Base-by-base conservation (phyloP, 2,888 invertebrate species). In the Lamproptera curius region DNA sequence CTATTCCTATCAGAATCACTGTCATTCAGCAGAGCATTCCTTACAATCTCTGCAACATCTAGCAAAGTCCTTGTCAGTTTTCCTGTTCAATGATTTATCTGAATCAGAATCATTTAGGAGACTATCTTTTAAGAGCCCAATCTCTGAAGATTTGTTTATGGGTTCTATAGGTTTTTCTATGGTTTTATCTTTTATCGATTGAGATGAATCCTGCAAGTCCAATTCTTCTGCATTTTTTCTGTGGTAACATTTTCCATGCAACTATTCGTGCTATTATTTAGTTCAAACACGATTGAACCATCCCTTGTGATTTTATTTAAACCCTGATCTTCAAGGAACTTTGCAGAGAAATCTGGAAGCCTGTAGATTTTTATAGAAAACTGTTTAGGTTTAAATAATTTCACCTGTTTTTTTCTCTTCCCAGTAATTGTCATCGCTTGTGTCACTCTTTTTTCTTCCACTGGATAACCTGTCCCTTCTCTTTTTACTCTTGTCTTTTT, bases 311-410 rank as follows among this genome's bases (percentile, higher is more conserved):
- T 70, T 62, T 50, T 77, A 46, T 56, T 71, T 8, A 87, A 61
- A 28, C 68, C 61, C 54, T 77, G 52, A 28, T 45, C 42, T 5
- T 56, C 47, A 46, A 86, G 60, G 62, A 73, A 81, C 1, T 56
- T 44, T 20, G 51, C 31, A 46, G 65, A 63, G 17, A 80, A 61
- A 53, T 63, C 54, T 13, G 81, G 80, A 46, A 85, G 53, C 46
- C 63, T 72, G 35, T 38, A 54, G 13, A 84, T 35, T 45, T 66
- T 63, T 42, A 87, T 61, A 41, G 46, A 15, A 62, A 80, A 78
- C 1, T 61, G 48, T 60, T 78, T 84, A 2, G 78, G 52, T 57
- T 72, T 70, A 56, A 87, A 86, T 11, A 55, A 54, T 38, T 57
- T 55, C 6, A 76, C 69, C 65, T 80, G 78, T 50, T 70, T 68